Percentiles rank a stretch among this genome's conserved stretches.
These are phyloP conservation scores for Ochropleura leucogaster DNA, from an alignment of 2,888 invertebrate genomes.

Conservation along the genomic window DNA sequence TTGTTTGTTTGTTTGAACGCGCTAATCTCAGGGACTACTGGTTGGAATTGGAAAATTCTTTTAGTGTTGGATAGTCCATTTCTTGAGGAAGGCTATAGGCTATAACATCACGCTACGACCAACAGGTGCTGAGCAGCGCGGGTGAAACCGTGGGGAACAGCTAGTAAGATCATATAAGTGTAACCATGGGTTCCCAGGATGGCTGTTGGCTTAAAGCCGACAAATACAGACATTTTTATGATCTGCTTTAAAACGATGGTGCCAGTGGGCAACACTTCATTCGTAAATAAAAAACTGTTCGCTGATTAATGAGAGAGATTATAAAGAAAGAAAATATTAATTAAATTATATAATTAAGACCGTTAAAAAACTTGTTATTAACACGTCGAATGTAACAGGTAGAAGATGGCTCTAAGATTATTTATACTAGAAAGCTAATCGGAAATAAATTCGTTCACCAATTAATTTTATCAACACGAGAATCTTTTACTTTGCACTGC, in stretches of 20 bases:
- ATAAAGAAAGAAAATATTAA: conserved; percentile 37
- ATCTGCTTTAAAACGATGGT: conserved; percentile 27
- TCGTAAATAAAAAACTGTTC: conserved; percentile 22
- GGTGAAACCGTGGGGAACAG: too few species aligned
- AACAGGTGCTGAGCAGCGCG: too few species aligned
- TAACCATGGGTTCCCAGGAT: conserved; percentile 17
- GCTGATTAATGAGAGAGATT: conserved; percentile 39
- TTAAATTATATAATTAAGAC: conserved; percentile 57
- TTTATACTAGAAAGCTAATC: conserved; percentile 66
- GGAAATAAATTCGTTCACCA: conserved; percentile 57
- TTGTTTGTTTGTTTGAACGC: too few species aligned
- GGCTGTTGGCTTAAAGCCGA: conserved; percentile 13
- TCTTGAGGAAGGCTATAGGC: too few species aligned
- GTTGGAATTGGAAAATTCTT: too few species aligned
- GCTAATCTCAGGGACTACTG: too few species aligned
- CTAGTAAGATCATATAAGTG: conserved; percentile 1
- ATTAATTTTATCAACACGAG: conserved; percentile 65
- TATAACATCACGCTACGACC: too few species aligned
- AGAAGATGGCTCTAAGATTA: conserved; percentile 45
- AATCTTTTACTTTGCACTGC: conserved; percentile 47
- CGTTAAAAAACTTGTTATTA: conserved; percentile 44
- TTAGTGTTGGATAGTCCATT: too few species aligned
- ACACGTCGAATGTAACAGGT: conserved; percentile 24
- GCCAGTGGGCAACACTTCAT: background rate
- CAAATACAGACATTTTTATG: conserved; percentile 28